These are phyloP conservation scores for Agelas oroides DNA, from an alignment of 37 sponge, comb jelly and placozoan species.

Conservation along the genomic window DNA sequence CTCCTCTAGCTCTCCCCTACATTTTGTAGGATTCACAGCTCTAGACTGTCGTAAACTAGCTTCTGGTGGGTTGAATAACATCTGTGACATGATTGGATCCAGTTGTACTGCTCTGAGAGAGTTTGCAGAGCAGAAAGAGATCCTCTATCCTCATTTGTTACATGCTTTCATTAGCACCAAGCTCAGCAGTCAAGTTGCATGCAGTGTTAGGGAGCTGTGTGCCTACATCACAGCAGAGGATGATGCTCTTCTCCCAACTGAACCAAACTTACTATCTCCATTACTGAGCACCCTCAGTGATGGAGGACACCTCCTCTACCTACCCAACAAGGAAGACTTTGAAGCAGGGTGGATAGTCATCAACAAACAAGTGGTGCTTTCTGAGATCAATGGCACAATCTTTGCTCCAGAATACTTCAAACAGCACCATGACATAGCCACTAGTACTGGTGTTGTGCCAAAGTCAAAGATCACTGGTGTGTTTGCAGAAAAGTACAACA, in stretches of 20 bases:
- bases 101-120: too few species aligned
- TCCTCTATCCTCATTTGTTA: too few species aligned
- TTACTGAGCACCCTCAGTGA: not conserved
- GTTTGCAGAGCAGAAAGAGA: too few species aligned
- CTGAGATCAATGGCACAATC: slow-evolving; percentile 11
- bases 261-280: not conserved
- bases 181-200: too few species aligned
- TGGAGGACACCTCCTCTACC: slow-evolving; percentile 9
- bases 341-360: slow-evolving; percentile 17
- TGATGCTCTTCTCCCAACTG: slow-evolving; percentile 4
- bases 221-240: not conserved
- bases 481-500: slow-evolving; percentile 7
- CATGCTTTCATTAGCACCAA: too few species aligned
- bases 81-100: too few species aligned
- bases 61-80: too few species aligned
- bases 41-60: too few species aligned
- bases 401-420: slow-evolving; percentile 34
- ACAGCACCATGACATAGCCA: not conserved
- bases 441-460: slow-evolving; percentile 18
- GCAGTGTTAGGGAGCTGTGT: too few species aligned
- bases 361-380: slow-evolving; percentile 4
- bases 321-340: not conserved
- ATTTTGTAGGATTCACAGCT: too few species aligned
- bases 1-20: too few species aligned
- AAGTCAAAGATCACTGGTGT: not conserved